Conservation (phyloP, 2,888 invertebrate species). For the Sycophila texana region DNA sequence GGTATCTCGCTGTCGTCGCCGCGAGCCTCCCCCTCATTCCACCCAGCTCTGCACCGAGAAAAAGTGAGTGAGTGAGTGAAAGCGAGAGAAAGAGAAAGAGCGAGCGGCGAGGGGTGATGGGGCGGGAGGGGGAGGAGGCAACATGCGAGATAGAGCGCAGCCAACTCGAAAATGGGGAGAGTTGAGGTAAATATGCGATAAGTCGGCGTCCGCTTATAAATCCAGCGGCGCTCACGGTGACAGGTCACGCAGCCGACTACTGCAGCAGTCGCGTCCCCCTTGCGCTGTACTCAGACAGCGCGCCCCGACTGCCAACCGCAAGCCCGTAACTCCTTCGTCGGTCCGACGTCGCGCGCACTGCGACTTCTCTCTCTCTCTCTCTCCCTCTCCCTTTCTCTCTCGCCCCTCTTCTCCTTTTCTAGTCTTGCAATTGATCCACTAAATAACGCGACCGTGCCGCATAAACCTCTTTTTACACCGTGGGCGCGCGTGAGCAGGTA, state of each 20-base stretch:
- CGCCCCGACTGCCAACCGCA: constrained; percentile 31
- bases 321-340: constrained; percentile 42
- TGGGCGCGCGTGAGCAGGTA: neutral
- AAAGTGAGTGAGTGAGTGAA: neutral
- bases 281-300: neutral
- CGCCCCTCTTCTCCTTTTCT: neutral
- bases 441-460: constrained; percentile 48
- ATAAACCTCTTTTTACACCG: constrained; percentile 33
- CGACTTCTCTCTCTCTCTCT: neutral
- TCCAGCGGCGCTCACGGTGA: constrained; percentile 72
- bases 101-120: neutral
- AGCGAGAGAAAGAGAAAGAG: neutral
- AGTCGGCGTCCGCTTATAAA: constrained; percentile 75
- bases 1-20: too few relatives aligned
- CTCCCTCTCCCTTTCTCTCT: neutral
- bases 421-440: constrained; percentile 50
- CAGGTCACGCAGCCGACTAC: constrained; percentile 73
- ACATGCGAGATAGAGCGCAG: neutral
- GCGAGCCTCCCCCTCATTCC: too few relatives aligned
- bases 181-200: constrained; percentile 74
- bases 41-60: neutral
- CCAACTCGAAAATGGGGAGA: constrained; percentile 57
- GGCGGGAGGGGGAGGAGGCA: neutral
- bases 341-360: neutral
- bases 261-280: neutral